Conservation (phyloP, 2,888 invertebrate species). For the Apamea anceps region DNA sequence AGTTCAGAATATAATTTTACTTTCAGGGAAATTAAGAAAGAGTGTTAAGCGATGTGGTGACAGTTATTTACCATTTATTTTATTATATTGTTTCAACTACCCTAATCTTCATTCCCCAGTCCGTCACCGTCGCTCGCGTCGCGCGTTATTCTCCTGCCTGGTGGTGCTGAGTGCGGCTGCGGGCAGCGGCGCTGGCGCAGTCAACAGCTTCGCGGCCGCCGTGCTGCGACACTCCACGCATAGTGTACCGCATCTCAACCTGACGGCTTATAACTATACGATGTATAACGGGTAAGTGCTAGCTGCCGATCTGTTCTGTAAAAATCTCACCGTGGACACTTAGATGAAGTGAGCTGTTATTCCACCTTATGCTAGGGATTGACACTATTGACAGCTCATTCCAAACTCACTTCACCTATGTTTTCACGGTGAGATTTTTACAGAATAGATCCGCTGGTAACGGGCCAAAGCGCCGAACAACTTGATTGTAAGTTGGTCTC, state of each 20-base stretch:
- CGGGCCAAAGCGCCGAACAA: no score
- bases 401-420: no score
- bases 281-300: constrained; percentile 82
- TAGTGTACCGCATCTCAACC: constrained; percentile 79
- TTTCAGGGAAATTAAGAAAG: not conserved
- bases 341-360: no score
- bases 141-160: constrained; percentile 82
- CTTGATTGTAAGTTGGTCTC: not conserved
- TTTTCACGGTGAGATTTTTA: no score
- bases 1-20: not conserved
- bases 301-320: no score
- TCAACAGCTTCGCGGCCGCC: constrained; percentile 86
- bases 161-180: constrained; percentile 81
- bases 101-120: constrained; percentile 69
- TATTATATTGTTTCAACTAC: not conserved
- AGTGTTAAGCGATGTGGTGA: not conserved
- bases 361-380: no score
- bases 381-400: no score
- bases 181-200: constrained; percentile 85
- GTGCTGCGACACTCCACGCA: constrained; percentile 82
- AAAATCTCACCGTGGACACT: no score
- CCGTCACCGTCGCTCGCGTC: constrained; percentile 79
- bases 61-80: not conserved
- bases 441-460: not conserved
- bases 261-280: constrained; percentile 83